Percentiles rank a stretch among this genome's conserved stretches.
Evolutionary conservation across 2,113 vertebrate species (phyloP).

Genomic region (Notechis scutatus): DNA sequence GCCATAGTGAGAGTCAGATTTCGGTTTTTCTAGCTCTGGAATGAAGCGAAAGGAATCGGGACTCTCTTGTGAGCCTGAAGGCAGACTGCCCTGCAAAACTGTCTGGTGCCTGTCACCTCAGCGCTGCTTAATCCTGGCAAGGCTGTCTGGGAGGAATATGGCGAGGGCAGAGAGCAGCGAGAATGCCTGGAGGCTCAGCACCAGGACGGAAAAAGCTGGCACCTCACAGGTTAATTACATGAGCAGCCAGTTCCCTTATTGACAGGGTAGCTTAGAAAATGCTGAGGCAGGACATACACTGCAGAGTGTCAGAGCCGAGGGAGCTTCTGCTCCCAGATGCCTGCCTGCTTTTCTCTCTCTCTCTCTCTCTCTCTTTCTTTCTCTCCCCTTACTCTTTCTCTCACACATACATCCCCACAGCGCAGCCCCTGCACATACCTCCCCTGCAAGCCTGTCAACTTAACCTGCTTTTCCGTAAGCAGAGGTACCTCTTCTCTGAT

Average conservation of each 20-base stretch:
- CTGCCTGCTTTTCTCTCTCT: neutral
- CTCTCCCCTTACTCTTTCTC: neutral
- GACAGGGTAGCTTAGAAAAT: conserved; percentile 42
- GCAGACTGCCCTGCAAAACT: neutral
- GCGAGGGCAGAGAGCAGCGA: neutral
- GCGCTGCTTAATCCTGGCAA: neutral
- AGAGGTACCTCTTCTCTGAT: neutral
- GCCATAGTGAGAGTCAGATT: neutral
- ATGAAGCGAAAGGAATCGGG: neutral
- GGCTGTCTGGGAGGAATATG: fast-evolving
- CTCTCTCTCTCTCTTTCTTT: neutral
- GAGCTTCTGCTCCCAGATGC: conserved; percentile 26
- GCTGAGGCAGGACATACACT: conserved; percentile 47
- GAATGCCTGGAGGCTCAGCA: fast-evolving
- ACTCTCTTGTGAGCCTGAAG: neutral
- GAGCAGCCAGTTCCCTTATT: conserved; percentile 36
- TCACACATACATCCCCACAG: neutral
- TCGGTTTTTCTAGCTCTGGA: neutral
- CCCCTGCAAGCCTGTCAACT: conserved; percentile 1
- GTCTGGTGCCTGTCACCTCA: neutral
- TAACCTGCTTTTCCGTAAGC: neutral
- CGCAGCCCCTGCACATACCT: neutral
- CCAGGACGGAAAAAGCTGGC: conserved; percentile 5
- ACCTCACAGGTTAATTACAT: conserved; percentile 38
- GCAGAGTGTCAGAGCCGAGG: neutral